Base-by-base conservation (phyloP, 1,140 invertebrate species). In the Plutomurus gul region DNA sequence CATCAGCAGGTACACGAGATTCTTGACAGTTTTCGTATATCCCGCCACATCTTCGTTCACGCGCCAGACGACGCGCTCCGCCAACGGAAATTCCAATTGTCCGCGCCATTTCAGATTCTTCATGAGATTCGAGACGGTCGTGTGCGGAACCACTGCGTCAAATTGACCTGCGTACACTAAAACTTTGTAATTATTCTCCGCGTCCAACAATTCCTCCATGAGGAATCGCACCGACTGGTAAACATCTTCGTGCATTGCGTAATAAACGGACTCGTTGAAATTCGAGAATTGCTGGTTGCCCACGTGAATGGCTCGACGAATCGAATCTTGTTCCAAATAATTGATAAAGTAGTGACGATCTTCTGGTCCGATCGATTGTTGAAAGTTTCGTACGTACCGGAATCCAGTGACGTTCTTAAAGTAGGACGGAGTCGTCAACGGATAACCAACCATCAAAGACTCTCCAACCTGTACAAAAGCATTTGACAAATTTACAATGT, bases 81-180 rank as follows among this genome's bases (percentile, higher is more conserved):
- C 84, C 10, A 79, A 80, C 33, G 84, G 82, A 76, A 87, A 89
- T 4, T 85, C 79, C 7, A 85, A 78, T 5, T 82, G 74, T 13
- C 86, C 85, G 16, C 81, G 82, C 88, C 89, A 89, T 10, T 85
- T 78, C 5, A 89, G 76, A 4, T 85, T 86, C 39, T 85, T 46
- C 84, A 86, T 79, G 87, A 87, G 0, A 87, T 89, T 75, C 87
- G 37, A 37, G 27, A 78, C 60, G 5, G 79, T 84, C 8, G 87
- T 86, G 40, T 87, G 86, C 10, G 88, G 87, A n/a, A 89, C 86
- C 25, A 89, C 88, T 36, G 89, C 85, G 80, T 90, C 89, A 73
- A 89, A 83, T 81, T 89, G 87, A 5, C 89, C 89, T 81, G 76
- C 80, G 46, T 81, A 83, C 11, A 82, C 74, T 18, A 80, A 20